These are phyloP conservation scores for Leguminivora glycinivorella DNA, from an alignment of 1,140 invertebrate genomes.

Conservation along the genomic window DNA sequence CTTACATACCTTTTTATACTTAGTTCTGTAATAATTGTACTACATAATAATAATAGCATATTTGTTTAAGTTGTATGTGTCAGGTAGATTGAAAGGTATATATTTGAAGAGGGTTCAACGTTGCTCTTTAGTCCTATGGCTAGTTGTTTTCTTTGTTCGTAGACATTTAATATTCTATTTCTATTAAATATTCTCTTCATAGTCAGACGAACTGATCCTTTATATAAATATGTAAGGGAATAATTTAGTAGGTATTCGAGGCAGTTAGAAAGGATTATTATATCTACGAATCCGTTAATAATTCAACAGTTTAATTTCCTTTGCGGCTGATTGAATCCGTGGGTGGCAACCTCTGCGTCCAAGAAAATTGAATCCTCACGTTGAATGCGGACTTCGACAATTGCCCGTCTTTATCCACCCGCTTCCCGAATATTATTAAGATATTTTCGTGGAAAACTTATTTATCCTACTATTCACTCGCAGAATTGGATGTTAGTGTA, in stretches of 20 bases:
- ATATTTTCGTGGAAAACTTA: conserved; percentile 12
- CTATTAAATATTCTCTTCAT: neutral
- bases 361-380: conserved; percentile 39
- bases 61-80: too few species aligned
- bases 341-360: conserved; percentile 32
- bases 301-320: conserved; percentile 58
- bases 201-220: neutral
- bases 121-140: neutral
- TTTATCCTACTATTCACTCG: conserved; percentile 3
- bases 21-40: too few species aligned
- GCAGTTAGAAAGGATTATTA: conserved; percentile 47
- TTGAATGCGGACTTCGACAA: conserved; percentile 34
- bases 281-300: conserved; percentile 45
- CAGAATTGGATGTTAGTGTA: neutral
- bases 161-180: neutral
- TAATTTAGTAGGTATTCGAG: conserved; percentile 33
- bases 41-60: too few species aligned
- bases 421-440: conserved; percentile 12
- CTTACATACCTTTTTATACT: too few species aligned
- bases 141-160: neutral
- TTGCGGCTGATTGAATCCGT: conserved; percentile 50
- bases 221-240: neutral
- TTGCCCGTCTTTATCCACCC: conserved; percentile 25
- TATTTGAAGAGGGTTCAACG: too few species aligned
- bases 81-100: too few species aligned